phyloP scores from a whole-genome alignment of 1,140 invertebrate genomes.

The Nasonia vitripennis region DNA sequence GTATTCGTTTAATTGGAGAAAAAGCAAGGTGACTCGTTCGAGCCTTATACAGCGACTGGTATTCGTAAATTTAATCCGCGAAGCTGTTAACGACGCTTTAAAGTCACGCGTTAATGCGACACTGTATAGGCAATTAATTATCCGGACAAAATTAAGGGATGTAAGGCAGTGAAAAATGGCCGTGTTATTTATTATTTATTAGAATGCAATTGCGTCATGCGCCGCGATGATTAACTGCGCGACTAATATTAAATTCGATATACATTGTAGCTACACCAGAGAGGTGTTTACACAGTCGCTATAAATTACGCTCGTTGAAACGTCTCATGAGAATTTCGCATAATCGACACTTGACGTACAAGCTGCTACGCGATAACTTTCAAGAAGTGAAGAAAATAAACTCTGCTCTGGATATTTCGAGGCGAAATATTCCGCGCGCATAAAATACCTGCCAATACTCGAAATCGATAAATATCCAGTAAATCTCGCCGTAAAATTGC shows the following conservation, averaged over 20 bases:
- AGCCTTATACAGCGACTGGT: too few species aligned
- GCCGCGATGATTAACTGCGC: background rate
- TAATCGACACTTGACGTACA: too few species aligned
- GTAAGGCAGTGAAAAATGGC: background rate
- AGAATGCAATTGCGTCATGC: background rate
- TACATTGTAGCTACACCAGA: background rate
- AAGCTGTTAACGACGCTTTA: background rate
- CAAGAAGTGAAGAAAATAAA: too few species aligned
- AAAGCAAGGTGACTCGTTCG: too few species aligned
- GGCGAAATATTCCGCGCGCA: background rate
- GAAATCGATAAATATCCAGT: background rate
- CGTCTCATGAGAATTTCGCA: background rate
- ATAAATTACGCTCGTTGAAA: background rate
- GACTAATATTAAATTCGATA: slow-evolving; percentile 1
- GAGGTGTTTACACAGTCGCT: background rate
- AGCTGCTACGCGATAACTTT: too few species aligned
- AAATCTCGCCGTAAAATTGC: background rate
- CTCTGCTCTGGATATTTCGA: background rate
- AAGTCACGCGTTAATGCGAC: background rate
- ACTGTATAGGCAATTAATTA: background rate
- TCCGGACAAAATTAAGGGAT: background rate
- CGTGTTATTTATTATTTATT: background rate
- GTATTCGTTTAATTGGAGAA: too few species aligned
- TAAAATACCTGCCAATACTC: background rate
- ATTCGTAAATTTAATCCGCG: background rate